phyloP scores from a whole-genome alignment of 1,140 invertebrate species.

The Conopomorpha cramerella region DNA sequence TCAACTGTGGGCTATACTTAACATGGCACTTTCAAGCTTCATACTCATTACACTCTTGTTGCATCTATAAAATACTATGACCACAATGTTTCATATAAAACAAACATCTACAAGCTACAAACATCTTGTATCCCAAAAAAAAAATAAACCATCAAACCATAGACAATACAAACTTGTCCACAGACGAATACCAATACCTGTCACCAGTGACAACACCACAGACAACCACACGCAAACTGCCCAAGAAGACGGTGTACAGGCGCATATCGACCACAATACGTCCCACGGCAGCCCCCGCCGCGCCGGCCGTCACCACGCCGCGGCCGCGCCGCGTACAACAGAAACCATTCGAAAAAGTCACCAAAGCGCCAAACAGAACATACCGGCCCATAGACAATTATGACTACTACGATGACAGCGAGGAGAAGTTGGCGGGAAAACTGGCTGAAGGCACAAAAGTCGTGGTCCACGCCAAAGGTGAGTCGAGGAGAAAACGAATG shows the following conservation, averaged over 20 bases:
- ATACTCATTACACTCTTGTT: too few species aligned
- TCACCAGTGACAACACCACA: constrained; percentile 26
- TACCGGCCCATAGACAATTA: constrained; percentile 61
- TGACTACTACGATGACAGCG: constrained; percentile 71
- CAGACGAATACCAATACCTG: constrained; percentile 50
- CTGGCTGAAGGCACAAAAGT: constrained; percentile 64
- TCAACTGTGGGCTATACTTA: too few species aligned
- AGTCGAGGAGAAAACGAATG: too few species aligned
- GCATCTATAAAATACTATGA: too few species aligned
- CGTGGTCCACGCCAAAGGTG: constrained; percentile 56
- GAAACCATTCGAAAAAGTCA: constrained; percentile 36
- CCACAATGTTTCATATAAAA: too few species aligned
- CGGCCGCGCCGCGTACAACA: constrained; percentile 21
- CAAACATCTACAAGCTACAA: too few species aligned
- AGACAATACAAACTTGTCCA: neutral
- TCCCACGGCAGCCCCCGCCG: constrained; percentile 12
- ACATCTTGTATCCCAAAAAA: too few species aligned
- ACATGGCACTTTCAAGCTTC: too few species aligned
- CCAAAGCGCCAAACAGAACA: constrained; percentile 20
- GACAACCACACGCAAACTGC: constrained; percentile 17
- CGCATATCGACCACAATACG: constrained; percentile 31
- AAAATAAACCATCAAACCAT: too few species aligned
- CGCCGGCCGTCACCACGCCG: constrained; percentile 10
- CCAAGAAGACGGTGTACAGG: constrained; percentile 27
- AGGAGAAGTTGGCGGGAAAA: constrained; percentile 60